Conservation (phyloP, 1,140 invertebrate species). For the Heterodera schachtii region DNA sequence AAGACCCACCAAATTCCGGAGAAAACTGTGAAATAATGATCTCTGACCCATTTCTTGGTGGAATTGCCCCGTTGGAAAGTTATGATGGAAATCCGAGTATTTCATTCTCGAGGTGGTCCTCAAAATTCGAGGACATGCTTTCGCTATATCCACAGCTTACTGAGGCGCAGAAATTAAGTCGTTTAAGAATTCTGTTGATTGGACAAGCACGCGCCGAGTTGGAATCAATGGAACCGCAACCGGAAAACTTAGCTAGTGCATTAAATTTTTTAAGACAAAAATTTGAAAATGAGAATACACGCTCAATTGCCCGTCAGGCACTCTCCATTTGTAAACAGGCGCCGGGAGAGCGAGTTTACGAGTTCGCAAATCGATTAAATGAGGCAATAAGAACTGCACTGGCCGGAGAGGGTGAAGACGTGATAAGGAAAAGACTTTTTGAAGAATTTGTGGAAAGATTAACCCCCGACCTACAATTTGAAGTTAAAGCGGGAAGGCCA, state of each 20-base stretch:
- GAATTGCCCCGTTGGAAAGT: neutral
- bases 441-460: conserved; percentile 7
- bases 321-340: conserved; percentile 9
- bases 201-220: neutral
- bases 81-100: conserved; percentile 5
- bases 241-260: neutral
- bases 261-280: neutral
- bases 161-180: neutral
- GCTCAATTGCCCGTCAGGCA: conserved; percentile 1
- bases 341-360: neutral
- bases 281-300: neutral
- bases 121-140: conserved; percentile 4
- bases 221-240: neutral
- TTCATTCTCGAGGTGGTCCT: neutral
- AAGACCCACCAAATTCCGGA: neutral
- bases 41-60: neutral
- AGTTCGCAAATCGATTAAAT: neutral
- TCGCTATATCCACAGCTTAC: neutral
- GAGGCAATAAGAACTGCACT: neutral
- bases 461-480: neutral
- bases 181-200: neutral
- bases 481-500: conserved; percentile 5
- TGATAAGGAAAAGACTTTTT: neutral
- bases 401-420: neutral
- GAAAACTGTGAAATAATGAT: neutral